Evolutionary conservation across 2,888 invertebrate species (phyloP).

Genomic region (Eristalis tenax): DNA sequence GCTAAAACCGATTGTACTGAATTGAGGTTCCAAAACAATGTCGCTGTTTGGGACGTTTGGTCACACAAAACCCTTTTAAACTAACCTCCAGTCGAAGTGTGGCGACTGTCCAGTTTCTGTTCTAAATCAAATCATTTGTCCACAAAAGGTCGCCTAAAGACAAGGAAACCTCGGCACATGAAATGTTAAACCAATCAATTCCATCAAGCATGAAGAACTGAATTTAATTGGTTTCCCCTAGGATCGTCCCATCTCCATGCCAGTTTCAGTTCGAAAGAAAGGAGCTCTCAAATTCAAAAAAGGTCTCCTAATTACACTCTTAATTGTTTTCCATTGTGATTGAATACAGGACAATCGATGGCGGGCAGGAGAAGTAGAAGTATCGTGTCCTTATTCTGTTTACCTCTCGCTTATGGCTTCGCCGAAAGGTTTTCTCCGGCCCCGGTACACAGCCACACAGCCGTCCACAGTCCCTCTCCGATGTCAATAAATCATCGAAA

Average conservation of each 20-base stretch:
- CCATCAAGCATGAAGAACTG: background rate
- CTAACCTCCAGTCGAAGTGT: too few relatives aligned
- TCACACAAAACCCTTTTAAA: too few relatives aligned
- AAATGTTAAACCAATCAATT: background rate
- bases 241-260: background rate
- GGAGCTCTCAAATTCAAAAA: background rate
- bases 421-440: background rate
- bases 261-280: background rate
- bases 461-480: background rate
- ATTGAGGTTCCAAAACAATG: too few relatives aligned
- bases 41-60: too few relatives aligned
- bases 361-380: background rate
- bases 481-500: background rate
- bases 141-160: background rate
- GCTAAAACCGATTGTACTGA: too few relatives aligned
- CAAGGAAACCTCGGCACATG: background rate
- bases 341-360: background rate
- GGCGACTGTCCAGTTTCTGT: too few relatives aligned
- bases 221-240: background rate
- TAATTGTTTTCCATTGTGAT: background rate
- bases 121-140: too few relatives aligned
- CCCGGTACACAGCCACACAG: too few relatives aligned
- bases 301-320: background rate
- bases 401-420: background rate
- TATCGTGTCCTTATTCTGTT: background rate